Base-by-base conservation (phyloP, 2,797 vertebrate species). In the Miichthys miiuy region DNA sequence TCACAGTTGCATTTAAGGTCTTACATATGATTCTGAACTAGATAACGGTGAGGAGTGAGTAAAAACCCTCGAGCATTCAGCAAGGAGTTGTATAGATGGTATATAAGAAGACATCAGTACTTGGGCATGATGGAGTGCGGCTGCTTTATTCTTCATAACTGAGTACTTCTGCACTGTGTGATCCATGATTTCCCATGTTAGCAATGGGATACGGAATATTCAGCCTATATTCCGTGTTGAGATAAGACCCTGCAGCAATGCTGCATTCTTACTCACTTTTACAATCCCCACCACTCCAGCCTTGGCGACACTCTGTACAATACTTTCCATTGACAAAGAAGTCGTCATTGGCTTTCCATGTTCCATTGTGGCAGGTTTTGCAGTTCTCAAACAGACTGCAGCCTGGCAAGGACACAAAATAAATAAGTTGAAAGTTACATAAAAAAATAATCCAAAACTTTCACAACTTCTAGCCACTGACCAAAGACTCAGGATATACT, bases 381-480 rank as follows among this genome's bases (percentile, higher is more conserved):
- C 97, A 98, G 91, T 98, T 98, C 75, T 98, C 97, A 91, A 98
- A 98, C 85, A 99, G 96, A 86, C 95, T 97, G 88, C 97, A 98
- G 61, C 97, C 97, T 98, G 83, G 8, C 3, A 30, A 30, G 4
- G 62, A 65, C 27, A 62, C 41, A n/a, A 9, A 16, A 50, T 14
- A 62, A 14, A 60, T 16, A 69, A 38, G 7, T 3, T 17, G 4
- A 54, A 42, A 46, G 18, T 38, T 27, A 41, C 2, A 1, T 27
- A 1, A 66, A 30, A 30, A 66, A 42, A 76, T 46, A 8, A 68
- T 54, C 10, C 0, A 2, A 47, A 46, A 46, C 3, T n/a, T 11
- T 62, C 72, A 13, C n/a, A 12, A 13, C 0, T 25, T 11, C 34
- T 46, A 34, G 56, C 58, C 34, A 34, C n/a, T 61, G 23, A 34